Evolutionary conservation across 2,888 invertebrate genomes (phyloP), one percentile per base, ranked within the genome.

Genomic region (Dorcus hopei): DNA sequence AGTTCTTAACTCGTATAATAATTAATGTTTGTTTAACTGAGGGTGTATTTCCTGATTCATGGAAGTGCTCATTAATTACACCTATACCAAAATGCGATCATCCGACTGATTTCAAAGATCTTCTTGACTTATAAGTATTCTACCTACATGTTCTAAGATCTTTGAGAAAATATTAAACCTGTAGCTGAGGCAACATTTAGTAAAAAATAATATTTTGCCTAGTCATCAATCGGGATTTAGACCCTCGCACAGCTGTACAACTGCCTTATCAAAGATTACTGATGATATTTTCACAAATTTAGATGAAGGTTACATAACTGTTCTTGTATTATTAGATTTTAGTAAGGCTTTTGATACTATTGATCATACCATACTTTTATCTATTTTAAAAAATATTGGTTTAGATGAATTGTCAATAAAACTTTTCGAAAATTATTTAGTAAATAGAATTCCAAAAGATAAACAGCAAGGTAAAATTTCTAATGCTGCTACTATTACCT

Each of bases 161-260:
- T 38, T 54, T 11, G 54, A 54, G 39, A 54, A 48, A 40, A 49
- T 50, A 50, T 8, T 49, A 23, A 43, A 43, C 23, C 2, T 5
- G 11, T 49, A 54, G 19, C 14, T 54, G 7, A 50, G 52, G 9
- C 14, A 43, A 42, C 26, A 52, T 52, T 26, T 52, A 11, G 11
- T 7, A 11, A 23, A 42, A 19, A 19, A 42, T 42, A 50, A 50
- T 19, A 19, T 55, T 14, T 26, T 58, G n/a, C 58, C 53, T 9
- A 38, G 14, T 9, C 11, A 9, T 19, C 53, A 58, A 45, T 58
- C 45, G 14, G 58, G 54, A 38, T 58, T 58, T 38, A 49, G 54
- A 23, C 43, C 54, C 5, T 26, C 50, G 38, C 45, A 55, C 39
- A 55, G 58, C 38, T 58, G 58, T 43, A 26, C 23, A 7, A 56